Conservation (phyloP, 2,113 vertebrate species). For the Neotoma lepida region DNA sequence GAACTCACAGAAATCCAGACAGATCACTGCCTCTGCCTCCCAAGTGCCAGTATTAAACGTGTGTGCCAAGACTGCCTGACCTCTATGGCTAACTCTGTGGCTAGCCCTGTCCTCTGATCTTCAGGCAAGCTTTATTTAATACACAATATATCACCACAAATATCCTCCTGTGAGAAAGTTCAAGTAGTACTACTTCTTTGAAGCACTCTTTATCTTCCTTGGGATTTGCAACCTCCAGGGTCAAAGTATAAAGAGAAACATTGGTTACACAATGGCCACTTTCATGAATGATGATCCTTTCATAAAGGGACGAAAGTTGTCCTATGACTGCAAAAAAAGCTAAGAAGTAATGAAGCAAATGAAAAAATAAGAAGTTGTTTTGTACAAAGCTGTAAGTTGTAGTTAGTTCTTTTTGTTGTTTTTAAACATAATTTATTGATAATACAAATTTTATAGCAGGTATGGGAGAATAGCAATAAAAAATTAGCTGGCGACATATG, state of each 20-base stretch:
- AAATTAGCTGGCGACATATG: slow-evolving; percentile 25
- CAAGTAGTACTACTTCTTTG: background rate
- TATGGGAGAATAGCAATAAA: slow-evolving; percentile 69
- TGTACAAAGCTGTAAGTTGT: background rate
- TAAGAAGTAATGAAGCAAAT: background rate
- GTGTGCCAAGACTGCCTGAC: no score
- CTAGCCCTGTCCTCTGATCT: no score
- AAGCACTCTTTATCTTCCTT: background rate
- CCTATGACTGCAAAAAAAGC: background rate
- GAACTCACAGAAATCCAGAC: no score
- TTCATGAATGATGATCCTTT: background rate
- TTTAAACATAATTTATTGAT: slow-evolving; percentile 48
- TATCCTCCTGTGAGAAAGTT: background rate
- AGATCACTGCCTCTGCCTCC: no score
- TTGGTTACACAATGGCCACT: background rate
- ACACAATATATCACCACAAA: no score
- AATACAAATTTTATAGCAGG: slow-evolving; percentile 45
- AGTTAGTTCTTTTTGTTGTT: background rate
- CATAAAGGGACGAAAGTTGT: background rate
- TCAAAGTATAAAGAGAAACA: slow-evolving; percentile 5
- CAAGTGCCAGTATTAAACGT: no score
- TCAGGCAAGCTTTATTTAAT: no score
- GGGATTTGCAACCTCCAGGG: background rate
- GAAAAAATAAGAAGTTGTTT: background rate
- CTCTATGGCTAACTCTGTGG: no score